A percentile compares a stretch with the other conserved stretches of the same genome.
These are phyloP conservation scores for Galemys pyrenaicus DNA, from an alignment of 2,113 vertebrate genomes.

Conservation along the genomic window DNA sequence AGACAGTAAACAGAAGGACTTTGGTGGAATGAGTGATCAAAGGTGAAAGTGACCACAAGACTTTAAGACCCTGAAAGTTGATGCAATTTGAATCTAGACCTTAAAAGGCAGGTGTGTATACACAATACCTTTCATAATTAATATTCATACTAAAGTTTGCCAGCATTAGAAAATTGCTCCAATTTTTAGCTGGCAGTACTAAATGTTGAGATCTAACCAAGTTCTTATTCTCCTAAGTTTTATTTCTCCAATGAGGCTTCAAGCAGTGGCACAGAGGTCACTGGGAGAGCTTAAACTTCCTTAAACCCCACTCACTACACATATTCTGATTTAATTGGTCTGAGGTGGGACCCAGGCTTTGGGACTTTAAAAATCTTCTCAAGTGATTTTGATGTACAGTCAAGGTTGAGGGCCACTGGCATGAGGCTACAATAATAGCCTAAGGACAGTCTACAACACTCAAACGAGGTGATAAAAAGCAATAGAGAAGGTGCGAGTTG, in stretches of 20 bases:
- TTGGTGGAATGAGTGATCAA: neutral
- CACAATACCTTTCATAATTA: neutral
- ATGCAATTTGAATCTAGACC: neutral
- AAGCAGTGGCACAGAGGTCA: neutral
- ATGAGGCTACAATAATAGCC: neutral
- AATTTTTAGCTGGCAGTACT: neutral
- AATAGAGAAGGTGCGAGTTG: neutral
- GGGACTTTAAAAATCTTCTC: neutral
- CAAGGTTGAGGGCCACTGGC: neutral
- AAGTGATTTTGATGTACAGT: neutral
- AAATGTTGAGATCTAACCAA: neutral
- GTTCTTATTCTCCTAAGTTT: neutral
- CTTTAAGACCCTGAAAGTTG: neutral
- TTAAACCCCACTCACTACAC: fast-evolving
- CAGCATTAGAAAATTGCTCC: neutral
- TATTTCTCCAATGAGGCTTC: neutral
- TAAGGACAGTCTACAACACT: neutral
- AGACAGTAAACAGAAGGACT: neutral
- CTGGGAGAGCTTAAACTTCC: neutral
- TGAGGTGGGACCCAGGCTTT: neutral
- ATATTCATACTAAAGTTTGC: neutral
- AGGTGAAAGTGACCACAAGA: neutral
- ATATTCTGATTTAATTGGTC: neutral
- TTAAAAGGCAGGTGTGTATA: neutral
- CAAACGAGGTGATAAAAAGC: neutral